Conservation (phyloP, 1,140 invertebrate species). For the Myzus persicae region DNA sequence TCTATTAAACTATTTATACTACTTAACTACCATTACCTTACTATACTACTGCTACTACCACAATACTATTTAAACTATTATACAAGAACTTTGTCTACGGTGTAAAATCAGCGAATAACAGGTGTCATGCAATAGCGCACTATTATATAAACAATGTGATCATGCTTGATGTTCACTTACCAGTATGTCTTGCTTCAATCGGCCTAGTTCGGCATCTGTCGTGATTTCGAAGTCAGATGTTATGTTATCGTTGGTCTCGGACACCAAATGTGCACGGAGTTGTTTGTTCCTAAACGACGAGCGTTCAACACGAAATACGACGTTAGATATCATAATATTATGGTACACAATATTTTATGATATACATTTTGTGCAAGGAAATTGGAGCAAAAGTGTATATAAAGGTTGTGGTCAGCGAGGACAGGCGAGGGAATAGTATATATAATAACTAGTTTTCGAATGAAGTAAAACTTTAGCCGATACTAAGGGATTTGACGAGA, state of each 20-base stretch:
- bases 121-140: constrained; percentile 23
- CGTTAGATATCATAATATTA: not conserved
- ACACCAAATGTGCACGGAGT: constrained; percentile 75
- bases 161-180: constrained; percentile 3
- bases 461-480: not conserved
- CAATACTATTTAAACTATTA: not conserved
- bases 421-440: not conserved
- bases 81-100: not conserved
- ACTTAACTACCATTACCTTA: constrained; percentile 7
- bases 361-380: not conserved
- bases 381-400: not conserved
- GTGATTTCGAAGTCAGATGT: constrained; percentile 4
- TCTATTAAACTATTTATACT: not conserved
- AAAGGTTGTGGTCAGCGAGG: too few relatives aligned
- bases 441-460: not conserved
- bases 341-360: too few relatives aligned
- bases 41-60: not conserved
- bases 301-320: not conserved
- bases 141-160: not conserved
- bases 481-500: not conserved
- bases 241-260: constrained; percentile 66
- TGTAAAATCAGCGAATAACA: not conserved
- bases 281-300: constrained; percentile 73
- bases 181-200: constrained; percentile 51
- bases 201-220: constrained; percentile 23